Base-by-base conservation (phyloP, 1,140 invertebrate genomes). In the Eumaeus atala region DNA sequence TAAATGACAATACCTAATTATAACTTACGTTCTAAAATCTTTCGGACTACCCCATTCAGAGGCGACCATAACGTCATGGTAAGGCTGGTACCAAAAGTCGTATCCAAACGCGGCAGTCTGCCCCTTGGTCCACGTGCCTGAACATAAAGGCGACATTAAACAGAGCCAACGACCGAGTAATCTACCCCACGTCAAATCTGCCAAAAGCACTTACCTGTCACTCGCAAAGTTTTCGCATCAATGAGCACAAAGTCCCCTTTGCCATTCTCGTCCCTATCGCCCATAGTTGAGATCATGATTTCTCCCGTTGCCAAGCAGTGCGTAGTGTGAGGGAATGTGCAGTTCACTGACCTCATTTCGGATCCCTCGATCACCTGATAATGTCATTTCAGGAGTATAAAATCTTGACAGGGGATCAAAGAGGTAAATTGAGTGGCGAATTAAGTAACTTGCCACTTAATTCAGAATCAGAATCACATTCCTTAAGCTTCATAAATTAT, bases 51-150 rank as follows among this genome's bases (percentile, higher is more conserved):
- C 96, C 97, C 97, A 99, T 89, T 98, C 97, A 0, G 92, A 92
- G 0, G 95, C 91, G 17, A 99, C 89, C 91, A 99, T 94, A 0
- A 96, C 90, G 81, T 99, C 95, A 66, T 94, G 93, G 64, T 95
- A 92, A 0, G 97, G 97, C 77, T 99, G 98, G 77, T 99, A 99
- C 98, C 98, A 99, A 84, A 96, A 95, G 69, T 95, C 94, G 66
- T 95, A 95, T 10, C 93, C 93, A 59, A 93, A 95, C 48, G 89
- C 79, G 0, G 93, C 92, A 21, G 72, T 79, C 0, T 90, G 76
- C 0, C 91, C 90, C 38, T 89, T 90, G 0, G 91, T 91, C 93
- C 93, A 94, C 0, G 91, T 90, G 7, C 92, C 91, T 84, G 77
- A 55, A 76, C 16, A 53, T 1, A 44, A 44, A 18, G 8, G 10